phyloP scores from a whole-genome alignment of 92 coral and sea anemone genomes.

The Epizoanthus scotinus region DNA sequence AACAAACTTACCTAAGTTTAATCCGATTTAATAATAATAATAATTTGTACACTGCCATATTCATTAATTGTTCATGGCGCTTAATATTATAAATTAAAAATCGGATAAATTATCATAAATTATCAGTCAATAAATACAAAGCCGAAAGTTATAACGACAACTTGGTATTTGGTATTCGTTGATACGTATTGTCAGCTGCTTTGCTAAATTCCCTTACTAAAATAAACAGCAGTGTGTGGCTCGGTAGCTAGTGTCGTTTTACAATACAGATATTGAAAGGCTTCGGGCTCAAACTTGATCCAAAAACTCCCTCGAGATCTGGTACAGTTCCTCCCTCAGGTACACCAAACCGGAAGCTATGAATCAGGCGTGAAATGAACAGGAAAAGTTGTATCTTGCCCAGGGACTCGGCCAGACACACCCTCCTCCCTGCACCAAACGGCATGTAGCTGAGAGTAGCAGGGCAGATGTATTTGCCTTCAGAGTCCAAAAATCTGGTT shows the following conservation, averaged over 20 bases:
- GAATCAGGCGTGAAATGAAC: slow-evolving; percentile 80
- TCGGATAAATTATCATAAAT: too few relatives aligned
- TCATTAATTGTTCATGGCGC: too few relatives aligned
- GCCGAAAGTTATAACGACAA: too few relatives aligned
- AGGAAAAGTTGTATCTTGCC: slow-evolving; percentile 87
- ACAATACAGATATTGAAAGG: slow-evolving; percentile 72
- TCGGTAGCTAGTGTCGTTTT: slow-evolving; percentile 52
- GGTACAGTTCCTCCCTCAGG: slow-evolving; percentile 68
- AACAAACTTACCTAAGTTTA: too few relatives aligned
- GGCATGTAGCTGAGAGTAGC: slow-evolving; percentile 92
- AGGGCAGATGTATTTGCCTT: slow-evolving; percentile 81
- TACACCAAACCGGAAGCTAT: slow-evolving; percentile 77
- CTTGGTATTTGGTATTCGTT: too few relatives aligned
- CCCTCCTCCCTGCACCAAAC: slow-evolving; percentile 91
- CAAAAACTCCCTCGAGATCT: slow-evolving; percentile 85
- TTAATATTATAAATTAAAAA: too few relatives aligned
- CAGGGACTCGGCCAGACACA: slow-evolving; percentile 94
- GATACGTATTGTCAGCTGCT: too few relatives aligned
- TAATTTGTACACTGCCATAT: too few relatives aligned
- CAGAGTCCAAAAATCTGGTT: slow-evolving; percentile 77
- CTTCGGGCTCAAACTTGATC: slow-evolving; percentile 85
- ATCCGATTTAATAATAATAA: too few relatives aligned
- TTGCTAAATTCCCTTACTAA: not conserved
- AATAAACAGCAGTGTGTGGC: not conserved
- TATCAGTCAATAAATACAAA: too few relatives aligned